Evolutionary conservation across 2,797 vertebrate species (phyloP), one percentile per base, ranked within the genome.

Genomic region (Gobionotothen gibberifrons): DNA sequence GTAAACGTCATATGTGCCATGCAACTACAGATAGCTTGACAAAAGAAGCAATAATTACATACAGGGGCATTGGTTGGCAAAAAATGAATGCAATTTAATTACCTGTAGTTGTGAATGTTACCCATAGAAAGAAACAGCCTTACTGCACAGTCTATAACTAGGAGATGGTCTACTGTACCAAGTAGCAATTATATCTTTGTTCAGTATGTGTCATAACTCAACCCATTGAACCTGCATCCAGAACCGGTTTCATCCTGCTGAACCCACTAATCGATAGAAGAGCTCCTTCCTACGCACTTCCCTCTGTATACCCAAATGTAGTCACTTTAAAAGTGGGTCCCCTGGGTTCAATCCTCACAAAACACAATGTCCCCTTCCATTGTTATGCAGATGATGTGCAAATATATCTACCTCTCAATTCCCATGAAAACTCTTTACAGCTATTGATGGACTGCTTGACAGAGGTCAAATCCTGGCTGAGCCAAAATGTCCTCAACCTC

Each of bases 251-350:
- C 58, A 78, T 83, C 74, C 82, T 81, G 67, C 46, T 84, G 63
- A 88, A 86, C 72, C 56, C 72, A 53, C 80, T 87, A 85, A 91
- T 92, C 85, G 43, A 91, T 91, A 65, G 3, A 1, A 83, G 86
- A 82, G 70, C 60, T 13, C 58, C 85, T 72, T 62, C 84, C 75
- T 64, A 88, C 83, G 55, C 64, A 55, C 58, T 76, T 71, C 40
- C 40, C 16, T 55, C 1, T 51, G 46, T 4, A 65, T 70, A 76
- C 57, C 44, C 57, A 74, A 66, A 72, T 53, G 60, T 51, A 57
- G 49, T 76, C 55, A 56, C 65, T 71, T 66, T 39, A 54, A 57
- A 74, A 44, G 39, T n/a, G n/a, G n/a, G n/a, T n/a, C n/a, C n/a
- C n/a, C n/a, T n/a, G n/a, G n/a, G n/a, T n/a, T n/a, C n/a, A n/a